Percentiles rank a stretch among this genome's conserved stretches.
Evolutionary conservation across 2,797 vertebrate genomes (phyloP).

Genomic region (Rachycentron canadum): DNA sequence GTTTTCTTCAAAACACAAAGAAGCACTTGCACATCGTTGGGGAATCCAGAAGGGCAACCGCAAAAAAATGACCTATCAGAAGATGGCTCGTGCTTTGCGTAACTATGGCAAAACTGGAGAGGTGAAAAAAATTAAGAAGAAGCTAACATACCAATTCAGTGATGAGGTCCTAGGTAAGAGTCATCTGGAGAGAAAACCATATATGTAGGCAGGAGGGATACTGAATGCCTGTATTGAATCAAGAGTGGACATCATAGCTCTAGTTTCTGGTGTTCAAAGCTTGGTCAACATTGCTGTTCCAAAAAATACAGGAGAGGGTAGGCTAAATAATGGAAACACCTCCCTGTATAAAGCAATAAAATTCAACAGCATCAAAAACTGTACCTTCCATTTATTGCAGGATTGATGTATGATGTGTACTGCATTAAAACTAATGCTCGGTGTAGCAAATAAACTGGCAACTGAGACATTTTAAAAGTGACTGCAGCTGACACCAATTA

Average conservation of each 20-base stretch:
- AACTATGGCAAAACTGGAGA: slow-evolving; percentile 99
- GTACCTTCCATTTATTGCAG: background rate
- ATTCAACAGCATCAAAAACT: background rate
- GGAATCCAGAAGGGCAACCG: slow-evolving; percentile 98
- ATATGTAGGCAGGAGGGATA: slow-evolving; percentile 70
- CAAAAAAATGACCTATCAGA: slow-evolving; percentile 99
- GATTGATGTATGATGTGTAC: background rate
- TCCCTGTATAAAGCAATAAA: too few relatives aligned
- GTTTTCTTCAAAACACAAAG: slow-evolving; percentile 99
- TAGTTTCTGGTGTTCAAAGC: slow-evolving; percentile 27
- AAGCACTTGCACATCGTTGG: slow-evolving; percentile 95
- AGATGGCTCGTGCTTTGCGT: slow-evolving; percentile 98
- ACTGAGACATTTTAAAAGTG: background rate
- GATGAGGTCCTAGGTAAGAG: slow-evolving; percentile 95
- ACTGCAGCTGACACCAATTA: background rate
- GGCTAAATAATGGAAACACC: too few relatives aligned
- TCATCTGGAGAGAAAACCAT: slow-evolving; percentile 90
- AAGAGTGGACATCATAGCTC: slow-evolving; percentile 4
- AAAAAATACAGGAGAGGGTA: slow-evolving; percentile 22
- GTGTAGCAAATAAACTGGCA: background rate
- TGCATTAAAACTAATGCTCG: background rate
- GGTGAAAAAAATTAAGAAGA: slow-evolving; percentile 99
- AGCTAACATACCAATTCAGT: slow-evolving; percentile 99
- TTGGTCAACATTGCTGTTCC: slow-evolving; percentile 22
- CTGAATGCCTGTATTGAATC: slow-evolving; percentile 3